Base-by-base conservation (phyloP, 2,113 vertebrate species). In the Falcunculus frontatus region DNA sequence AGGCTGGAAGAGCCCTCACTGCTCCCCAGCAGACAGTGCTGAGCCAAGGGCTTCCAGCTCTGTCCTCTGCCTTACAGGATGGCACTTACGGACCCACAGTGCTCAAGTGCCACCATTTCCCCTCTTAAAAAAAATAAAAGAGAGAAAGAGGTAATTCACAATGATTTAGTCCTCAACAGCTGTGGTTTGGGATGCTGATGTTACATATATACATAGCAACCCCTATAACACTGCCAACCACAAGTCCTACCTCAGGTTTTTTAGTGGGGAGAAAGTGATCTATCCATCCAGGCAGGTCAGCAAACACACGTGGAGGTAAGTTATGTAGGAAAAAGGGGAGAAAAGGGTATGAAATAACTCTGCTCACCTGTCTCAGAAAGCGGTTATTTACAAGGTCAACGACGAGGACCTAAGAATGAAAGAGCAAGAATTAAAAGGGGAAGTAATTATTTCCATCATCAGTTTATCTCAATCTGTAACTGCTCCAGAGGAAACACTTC, bases 311-410 rank as follows among this genome's bases (percentile, higher is more conserved):
- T 1, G 19, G 35, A 39, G 18, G 11, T n/a, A 42, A 50, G 4
- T 16, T 25, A 13, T n/a, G 47, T 25, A 14, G 16, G 18, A 42
- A 74, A 33, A 90, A 52, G 3, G 7, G 19, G 13, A 46, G 1
- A 39, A 59, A 79, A 82, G 35, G 11, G 46, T 22, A 50, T 0
- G 5, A 22, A 39, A n/a, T 5, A 21, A 39, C 17, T 82, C 27
- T 49, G 37, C 88, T 86, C 95, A 99, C 99, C 99, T 99, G 99
- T 83, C 99, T 98, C 83, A 99, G 98, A 98, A 99, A 99, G 47
- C 99, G 98, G 89, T 98, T 99, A 97, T 98, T 99, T 96, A 99
- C 98, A 18, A 99, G 99, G 97, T 99, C 99, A 16, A 99, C 99
- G 29, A 99, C 98, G 6, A 99, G 98, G 81, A 99, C 99, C 99